Conservation (phyloP, 2,113 vertebrate species). For the Sprattus sprattus region DNA sequence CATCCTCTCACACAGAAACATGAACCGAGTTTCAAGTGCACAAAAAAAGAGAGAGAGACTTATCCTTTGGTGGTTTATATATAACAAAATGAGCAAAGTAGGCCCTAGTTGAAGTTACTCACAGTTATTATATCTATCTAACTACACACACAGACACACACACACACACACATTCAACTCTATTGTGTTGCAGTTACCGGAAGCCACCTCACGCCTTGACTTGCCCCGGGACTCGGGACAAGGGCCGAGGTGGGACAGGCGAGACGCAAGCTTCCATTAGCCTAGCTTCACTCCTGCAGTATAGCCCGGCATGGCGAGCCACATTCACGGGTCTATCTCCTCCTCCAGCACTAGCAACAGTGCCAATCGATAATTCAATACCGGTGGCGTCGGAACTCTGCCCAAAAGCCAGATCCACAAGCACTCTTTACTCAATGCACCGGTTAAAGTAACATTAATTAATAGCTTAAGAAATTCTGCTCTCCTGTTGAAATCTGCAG, state of each 20-base stretch:
- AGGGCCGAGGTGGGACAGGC: neutral
- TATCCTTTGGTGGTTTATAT: neutral
- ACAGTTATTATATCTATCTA: neutral
- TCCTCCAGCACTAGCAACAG: slow-evolving; percentile 66
- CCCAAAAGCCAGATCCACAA: slow-evolving; percentile 60
- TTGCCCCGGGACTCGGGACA: neutral
- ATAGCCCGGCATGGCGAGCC: neutral
- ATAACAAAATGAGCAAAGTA: neutral
- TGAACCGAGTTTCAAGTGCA: neutral
- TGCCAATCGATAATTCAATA: slow-evolving; percentile 76
- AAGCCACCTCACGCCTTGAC: neutral
- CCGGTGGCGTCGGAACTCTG: slow-evolving; percentile 71
- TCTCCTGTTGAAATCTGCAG: slow-evolving; percentile 63
- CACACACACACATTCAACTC: neutral
- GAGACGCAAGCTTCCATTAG: neutral
- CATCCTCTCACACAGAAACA: neutral
- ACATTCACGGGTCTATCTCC: slow-evolving; percentile 60
- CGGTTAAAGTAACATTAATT: slow-evolving; percentile 70
- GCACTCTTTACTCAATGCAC: slow-evolving; percentile 58
- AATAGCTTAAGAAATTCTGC: slow-evolving; percentile 69
- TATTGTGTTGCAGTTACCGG: neutral
- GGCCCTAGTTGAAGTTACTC: too few species aligned
- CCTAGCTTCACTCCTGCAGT: neutral
- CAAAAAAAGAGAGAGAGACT: neutral
- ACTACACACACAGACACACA: neutral